A percentile compares a stretch with the other conserved stretches of the same genome.
phyloP scores from a whole-genome alignment of 2,888 invertebrate species.

The Hybos culiciformis region DNA sequence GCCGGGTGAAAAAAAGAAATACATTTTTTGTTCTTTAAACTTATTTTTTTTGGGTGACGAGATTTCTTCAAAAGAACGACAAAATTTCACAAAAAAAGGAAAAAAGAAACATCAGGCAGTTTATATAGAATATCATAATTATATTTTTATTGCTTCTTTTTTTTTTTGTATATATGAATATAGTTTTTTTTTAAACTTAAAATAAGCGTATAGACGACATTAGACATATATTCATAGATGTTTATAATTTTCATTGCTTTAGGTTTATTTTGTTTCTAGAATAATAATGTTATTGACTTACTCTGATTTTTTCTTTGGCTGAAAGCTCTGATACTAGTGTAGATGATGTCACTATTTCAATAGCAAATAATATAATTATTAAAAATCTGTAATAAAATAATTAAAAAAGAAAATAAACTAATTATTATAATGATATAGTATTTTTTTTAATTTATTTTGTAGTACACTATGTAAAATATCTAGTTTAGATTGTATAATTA shows the following conservation, averaged over 20 bases:
- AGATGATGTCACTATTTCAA: neutral
- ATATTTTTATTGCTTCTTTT: neutral
- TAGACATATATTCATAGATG: neutral
- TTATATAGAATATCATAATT: neutral
- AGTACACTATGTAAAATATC: too few species aligned
- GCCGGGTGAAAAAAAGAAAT: too few species aligned
- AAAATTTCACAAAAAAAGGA: neutral
- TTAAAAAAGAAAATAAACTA: neutral
- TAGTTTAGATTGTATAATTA: too few species aligned
- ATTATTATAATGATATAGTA: too few species aligned
- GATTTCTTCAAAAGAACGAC: neutral
- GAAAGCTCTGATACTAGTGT: conserved; percentile 6
- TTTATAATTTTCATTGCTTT: too few species aligned
- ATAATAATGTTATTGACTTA: conserved; percentile 7
- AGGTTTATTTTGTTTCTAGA: neutral
- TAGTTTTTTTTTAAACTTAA: neutral
- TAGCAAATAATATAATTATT: neutral
- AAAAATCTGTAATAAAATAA: neutral
- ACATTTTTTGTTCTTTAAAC: neutral
- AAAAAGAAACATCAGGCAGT: neutral
- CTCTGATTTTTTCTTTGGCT: conserved; percentile 12
- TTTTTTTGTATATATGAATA: neutral
- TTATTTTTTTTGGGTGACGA: neutral
- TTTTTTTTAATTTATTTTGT: too few species aligned
- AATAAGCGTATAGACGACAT: neutral